phyloP scores from a whole-genome alignment of 2,113 vertebrate genomes.

The Albula glossodonta region DNA sequence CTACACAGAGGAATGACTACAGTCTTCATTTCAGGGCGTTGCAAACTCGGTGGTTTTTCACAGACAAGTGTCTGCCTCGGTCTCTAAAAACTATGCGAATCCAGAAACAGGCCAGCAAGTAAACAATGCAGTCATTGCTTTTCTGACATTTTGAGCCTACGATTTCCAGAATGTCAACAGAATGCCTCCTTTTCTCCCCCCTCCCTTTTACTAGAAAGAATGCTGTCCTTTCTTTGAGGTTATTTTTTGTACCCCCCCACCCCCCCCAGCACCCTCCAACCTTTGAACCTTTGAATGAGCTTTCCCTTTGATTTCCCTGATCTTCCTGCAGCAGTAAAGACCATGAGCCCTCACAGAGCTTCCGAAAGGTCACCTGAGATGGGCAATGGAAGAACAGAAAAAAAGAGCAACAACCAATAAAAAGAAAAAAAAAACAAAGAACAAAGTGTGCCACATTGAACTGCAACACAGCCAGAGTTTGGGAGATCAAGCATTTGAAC shows the following conservation, averaged over 20 bases:
- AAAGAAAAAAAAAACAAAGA: background rate
- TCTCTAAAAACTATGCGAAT: background rate
- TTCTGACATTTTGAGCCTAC: conserved; percentile 18
- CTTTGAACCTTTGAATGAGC: background rate
- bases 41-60: background rate
- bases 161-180: background rate
- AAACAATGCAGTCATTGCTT: conserved; percentile 7
- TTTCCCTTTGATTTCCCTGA: conserved; percentile 11
- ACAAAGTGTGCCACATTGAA: background rate
- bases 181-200: background rate
- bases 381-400: background rate
- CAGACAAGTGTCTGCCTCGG: background rate
- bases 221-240: conserved; percentile 16
- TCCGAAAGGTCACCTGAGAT: background rate
- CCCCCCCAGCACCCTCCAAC: background rate
- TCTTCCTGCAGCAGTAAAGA: background rate
- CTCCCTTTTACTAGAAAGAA: background rate
- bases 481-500: background rate
- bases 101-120: background rate
- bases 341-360: background rate
- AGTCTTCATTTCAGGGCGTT: background rate
- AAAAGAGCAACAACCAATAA: background rate
- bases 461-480: background rate
- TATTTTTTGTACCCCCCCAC: background rate
- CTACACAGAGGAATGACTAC: background rate